Base-by-base conservation (phyloP, 2,888 invertebrate species). In the Drosophila picticornis region DNA sequence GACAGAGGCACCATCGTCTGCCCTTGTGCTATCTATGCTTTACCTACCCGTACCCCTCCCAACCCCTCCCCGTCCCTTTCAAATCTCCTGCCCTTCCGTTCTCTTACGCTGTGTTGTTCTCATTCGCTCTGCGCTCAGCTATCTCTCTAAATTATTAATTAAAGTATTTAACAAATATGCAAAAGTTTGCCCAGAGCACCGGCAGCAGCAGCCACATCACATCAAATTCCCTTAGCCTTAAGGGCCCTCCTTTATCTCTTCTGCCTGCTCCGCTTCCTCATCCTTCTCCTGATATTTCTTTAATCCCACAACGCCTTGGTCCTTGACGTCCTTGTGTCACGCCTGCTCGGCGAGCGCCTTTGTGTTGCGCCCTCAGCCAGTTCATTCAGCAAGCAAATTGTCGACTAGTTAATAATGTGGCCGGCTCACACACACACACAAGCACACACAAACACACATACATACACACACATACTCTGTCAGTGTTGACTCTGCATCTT, bases 91-190 rank as follows among this genome's bases (percentile, higher is more conserved):
- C 46, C 46, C 25, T 19, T 9, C 19, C n/a, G 2, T 16, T 9
- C 16, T 9, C 25, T 9, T 16, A 46, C 25, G 16, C 25, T 46
- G 16, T 25, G 16, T 4, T 46, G 22, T 16, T 25, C 46, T 16
- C 25, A 46, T 10, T n/a, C 11, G n/a, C n/a, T 9, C n/a, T 34
- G 25, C n/a, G 40, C 38, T 36, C 27, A 55, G 65, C 72, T 68
- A 63, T 78, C 78, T 72, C 81, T 82, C 90, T 91, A 88, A 91
- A 91, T 91, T 91, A 91, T 91, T 92, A 91, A 91, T 91, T 92
- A 91, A 92, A 90, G 87, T 91, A 92, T 90, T 89, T 92, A 84
- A 80, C 77, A 90, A 91, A 91, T 87, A 88, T 91, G 91, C 83
- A 83, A 81, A 88, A 89, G 84, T 83, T 86, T 81, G 75, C 79